A percentile compares a stretch with the other conserved stretches of the same genome.
These are phyloP conservation scores for Prosapia bicincta DNA, from an alignment of 2,888 invertebrate species.

Conservation along the genomic window DNA sequence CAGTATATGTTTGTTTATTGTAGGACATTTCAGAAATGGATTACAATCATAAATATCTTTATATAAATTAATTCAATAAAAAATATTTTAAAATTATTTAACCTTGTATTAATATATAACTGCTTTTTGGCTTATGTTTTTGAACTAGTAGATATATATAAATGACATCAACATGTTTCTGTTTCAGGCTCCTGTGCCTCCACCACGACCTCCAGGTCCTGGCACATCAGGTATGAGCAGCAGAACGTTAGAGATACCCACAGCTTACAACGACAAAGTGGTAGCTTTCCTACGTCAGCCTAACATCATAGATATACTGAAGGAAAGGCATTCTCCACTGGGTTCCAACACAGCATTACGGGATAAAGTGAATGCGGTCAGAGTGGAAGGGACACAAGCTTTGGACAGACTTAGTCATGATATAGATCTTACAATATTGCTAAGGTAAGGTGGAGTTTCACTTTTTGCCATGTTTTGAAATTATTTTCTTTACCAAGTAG, in stretches of 20 bases:
- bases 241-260: constrained; percentile 62
- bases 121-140: no score
- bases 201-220: constrained; percentile 37
- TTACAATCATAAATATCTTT: no score
- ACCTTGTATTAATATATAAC: no score
- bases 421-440: constrained; percentile 85
- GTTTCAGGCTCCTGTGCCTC: constrained; percentile 38
- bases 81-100: no score
- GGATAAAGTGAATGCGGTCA: constrained; percentile 83
- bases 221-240: constrained; percentile 36
- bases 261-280: constrained; percentile 94
- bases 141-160: no score
- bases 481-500: no score
- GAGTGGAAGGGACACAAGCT: constrained; percentile 85
- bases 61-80: no score
- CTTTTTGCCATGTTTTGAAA: not conserved
- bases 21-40: no score
- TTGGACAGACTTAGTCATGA: constrained; percentile 86
- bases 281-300: constrained; percentile 94
- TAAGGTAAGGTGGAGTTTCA: constrained; percentile 63
- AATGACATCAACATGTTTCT: not conserved
- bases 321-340: constrained; percentile 73
- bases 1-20: no score
- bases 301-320: constrained; percentile 87
- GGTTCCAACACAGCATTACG: constrained; percentile 67